phyloP scores from a whole-genome alignment of 2,113 vertebrate genomes.

The Sminthopsis crassicaudata region DNA sequence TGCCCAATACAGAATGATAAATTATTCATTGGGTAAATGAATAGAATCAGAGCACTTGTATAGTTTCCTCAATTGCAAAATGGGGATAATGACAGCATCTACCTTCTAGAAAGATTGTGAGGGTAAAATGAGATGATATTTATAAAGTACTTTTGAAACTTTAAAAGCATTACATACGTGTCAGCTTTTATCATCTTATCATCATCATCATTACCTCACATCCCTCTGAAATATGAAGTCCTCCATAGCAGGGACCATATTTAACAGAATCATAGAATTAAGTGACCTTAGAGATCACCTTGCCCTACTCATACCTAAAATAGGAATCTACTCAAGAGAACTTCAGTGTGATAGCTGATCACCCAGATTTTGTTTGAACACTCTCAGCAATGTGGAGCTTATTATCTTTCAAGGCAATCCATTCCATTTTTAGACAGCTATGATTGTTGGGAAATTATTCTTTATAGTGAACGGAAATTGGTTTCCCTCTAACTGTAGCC shows the following conservation, averaged over 20 bases:
- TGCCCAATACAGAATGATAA: background rate
- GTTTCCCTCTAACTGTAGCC: background rate
- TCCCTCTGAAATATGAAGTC: background rate
- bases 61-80: background rate
- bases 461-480: background rate
- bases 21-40: background rate
- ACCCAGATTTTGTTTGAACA: background rate
- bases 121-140: background rate
- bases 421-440: background rate
- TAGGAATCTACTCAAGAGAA: background rate
- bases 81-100: background rate
- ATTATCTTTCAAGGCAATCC: background rate
- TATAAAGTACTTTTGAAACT: background rate
- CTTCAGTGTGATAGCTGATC: background rate
- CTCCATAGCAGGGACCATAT: background rate
- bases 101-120: background rate
- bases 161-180: background rate
- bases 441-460: background rate
- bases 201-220: background rate
- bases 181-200: background rate
- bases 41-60: background rate
- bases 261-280: background rate
- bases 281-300: background rate
- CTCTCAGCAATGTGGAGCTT: background rate
- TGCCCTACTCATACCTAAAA: background rate